A percentile compares a stretch with the other conserved stretches of the same genome.
Conservation (phyloP, 2,888 invertebrate genomes). For the Altica lythri region DNA sequence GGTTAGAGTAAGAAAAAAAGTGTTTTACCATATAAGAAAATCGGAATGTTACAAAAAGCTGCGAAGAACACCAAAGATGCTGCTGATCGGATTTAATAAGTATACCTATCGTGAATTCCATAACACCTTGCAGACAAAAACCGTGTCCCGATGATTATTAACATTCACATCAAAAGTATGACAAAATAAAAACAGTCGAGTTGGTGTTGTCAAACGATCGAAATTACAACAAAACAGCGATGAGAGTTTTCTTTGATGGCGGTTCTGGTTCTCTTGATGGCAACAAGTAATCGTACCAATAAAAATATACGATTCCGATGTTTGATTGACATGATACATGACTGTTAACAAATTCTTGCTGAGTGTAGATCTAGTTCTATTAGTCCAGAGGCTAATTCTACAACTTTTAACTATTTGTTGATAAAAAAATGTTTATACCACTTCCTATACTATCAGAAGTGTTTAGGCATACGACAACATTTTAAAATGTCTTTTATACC, state of each 20-base stretch:
- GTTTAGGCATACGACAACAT: too few relatives aligned
- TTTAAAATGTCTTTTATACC: too few relatives aligned
- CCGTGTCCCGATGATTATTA: conserved; percentile 39
- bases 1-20: too few relatives aligned
- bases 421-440: too few relatives aligned
- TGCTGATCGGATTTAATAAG: conserved; percentile 22
- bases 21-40: conserved; percentile 6
- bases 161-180: conserved; percentile 43
- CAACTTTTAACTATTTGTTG: neutral
- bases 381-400: conserved; percentile 33
- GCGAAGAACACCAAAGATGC: conserved; percentile 23
- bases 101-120: conserved; percentile 37
- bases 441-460: too few relatives aligned
- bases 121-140: conserved; percentile 39
- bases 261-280: conserved; percentile 32
- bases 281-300: conserved; percentile 34
- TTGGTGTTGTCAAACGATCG: conserved; percentile 32
- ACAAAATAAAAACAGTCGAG: conserved; percentile 34
- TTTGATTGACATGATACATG: conserved; percentile 51
- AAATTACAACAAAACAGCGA: conserved; percentile 28
- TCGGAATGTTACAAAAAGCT: conserved; percentile 17
- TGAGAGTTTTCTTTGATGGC: conserved; percentile 28
- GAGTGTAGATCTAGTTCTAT: conserved; percentile 51
- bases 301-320: conserved; percentile 41
- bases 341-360: conserved; percentile 49